These are phyloP conservation scores for Propsilocerus akamusi DNA, from an alignment of 1,140 invertebrate species.

Conservation along the genomic window DNA sequence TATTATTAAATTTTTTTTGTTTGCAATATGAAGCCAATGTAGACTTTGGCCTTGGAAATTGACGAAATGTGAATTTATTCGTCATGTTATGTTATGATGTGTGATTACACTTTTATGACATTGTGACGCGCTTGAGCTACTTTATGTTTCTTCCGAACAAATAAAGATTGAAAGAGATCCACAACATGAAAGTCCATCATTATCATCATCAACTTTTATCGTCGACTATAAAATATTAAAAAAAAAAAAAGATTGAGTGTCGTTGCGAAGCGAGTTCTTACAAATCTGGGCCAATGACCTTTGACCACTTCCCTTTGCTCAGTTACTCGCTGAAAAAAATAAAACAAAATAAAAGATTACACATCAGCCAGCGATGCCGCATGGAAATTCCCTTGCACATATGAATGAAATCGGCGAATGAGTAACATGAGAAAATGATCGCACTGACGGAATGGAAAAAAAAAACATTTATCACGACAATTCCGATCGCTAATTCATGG, in stretches of 20 bases:
- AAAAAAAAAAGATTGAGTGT: not conserved
- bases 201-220: not conserved
- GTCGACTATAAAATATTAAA: not conserved
- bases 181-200: not conserved
- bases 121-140: not conserved
- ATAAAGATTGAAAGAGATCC: not conserved
- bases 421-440: too few species aligned
- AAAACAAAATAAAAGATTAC: too few species aligned
- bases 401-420: too few species aligned
- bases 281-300: not conserved
- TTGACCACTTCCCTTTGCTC: slow-evolving; percentile 1
- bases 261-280: not conserved
- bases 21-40: too few species aligned
- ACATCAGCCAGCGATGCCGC: too few species aligned
- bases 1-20: too few species aligned
- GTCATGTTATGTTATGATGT: not conserved
- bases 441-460: too few species aligned
- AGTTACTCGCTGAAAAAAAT: too few species aligned
- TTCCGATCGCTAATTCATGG: too few species aligned
- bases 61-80: too few species aligned
- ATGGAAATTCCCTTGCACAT: too few species aligned
- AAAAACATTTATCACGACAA: too few species aligned
- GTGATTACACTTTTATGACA: not conserved
- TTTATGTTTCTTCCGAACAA: not conserved
- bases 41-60: not conserved